phyloP scores from a whole-genome alignment of 2,888 invertebrate genomes.

The Strigamia maritima region DNA sequence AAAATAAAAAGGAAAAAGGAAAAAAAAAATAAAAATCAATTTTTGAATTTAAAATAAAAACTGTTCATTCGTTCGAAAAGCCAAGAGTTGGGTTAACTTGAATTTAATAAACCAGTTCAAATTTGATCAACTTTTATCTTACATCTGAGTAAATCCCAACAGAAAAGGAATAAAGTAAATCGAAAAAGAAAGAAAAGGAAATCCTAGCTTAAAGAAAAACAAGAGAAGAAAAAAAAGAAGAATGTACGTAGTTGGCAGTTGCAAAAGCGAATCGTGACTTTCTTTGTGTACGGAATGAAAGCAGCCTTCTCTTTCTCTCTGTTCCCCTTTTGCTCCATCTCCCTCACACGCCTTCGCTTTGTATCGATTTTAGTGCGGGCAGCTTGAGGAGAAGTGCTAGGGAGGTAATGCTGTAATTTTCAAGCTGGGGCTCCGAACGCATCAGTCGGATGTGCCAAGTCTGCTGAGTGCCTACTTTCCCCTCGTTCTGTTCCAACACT shows the following conservation, averaged over 20 bases:
- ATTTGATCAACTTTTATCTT: not conserved
- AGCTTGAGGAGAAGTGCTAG: not conserved
- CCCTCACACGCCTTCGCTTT: not conserved
- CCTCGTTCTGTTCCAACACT: not conserved
- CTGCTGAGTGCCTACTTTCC: conserved; percentile 4
- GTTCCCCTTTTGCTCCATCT: not conserved
- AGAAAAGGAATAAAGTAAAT: not conserved
- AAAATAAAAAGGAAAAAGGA: no score
- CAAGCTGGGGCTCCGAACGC: not conserved
- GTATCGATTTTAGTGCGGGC: conserved; percentile 4
- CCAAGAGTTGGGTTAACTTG: not conserved
- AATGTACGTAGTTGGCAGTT: not conserved
- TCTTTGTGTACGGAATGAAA: not conserved
- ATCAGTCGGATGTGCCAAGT: conserved; percentile 4
- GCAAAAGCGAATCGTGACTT: not conserved
- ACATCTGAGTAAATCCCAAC: not conserved
- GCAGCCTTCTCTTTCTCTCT: no score
- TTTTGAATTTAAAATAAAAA: no score
- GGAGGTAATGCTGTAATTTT: conserved; percentile 4
- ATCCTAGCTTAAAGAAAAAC: not conserved
- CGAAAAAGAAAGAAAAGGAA: not conserved
- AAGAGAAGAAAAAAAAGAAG: not conserved
- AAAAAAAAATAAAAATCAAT: no score
- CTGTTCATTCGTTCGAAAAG: no score
- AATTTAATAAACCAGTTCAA: not conserved